Percentiles rank a stretch among this genome's conserved stretches.
Conservation (phyloP, 2,113 vertebrate genomes). For the Porphyrio hochstetteri region DNA sequence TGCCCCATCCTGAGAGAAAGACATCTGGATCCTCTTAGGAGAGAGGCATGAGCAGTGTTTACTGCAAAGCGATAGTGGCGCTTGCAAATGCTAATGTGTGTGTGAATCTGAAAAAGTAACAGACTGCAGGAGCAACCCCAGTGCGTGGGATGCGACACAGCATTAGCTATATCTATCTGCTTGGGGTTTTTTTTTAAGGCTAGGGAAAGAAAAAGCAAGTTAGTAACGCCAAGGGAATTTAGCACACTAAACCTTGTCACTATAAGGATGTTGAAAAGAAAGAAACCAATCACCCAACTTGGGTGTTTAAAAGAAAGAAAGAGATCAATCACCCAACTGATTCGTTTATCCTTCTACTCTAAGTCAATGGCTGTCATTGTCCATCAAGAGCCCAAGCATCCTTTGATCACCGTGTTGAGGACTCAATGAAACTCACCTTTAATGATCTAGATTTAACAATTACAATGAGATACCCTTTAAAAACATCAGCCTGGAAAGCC, state of each 20-base stretch:
- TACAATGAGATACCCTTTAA: background rate
- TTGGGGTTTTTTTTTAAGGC: background rate
- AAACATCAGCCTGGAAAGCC: background rate
- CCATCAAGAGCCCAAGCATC: background rate
- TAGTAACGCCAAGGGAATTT: constrained; percentile 32
- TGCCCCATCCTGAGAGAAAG: background rate
- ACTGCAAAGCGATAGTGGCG: constrained; percentile 44
- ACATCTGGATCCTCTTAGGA: constrained; percentile 33
- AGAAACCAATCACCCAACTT: background rate
- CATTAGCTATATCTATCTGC: constrained; percentile 30
- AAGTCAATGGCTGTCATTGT: background rate
- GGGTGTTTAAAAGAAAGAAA: background rate
- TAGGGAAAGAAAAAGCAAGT: background rate
- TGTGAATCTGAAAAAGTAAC: constrained; percentile 53
- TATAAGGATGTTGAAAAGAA: background rate
- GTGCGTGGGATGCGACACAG: constrained; percentile 18
- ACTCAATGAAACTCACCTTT: background rate
- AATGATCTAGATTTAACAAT: background rate
- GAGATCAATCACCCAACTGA: background rate
- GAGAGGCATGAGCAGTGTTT: constrained; percentile 30
- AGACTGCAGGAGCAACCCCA: constrained; percentile 51
- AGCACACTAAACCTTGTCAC: constrained; percentile 17
- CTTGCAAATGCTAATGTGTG: constrained; percentile 59
- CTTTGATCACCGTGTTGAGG: background rate
- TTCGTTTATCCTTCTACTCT: background rate